Evolutionary conservation across 1,140 invertebrate species (phyloP).

Genomic region (Eumaeus atala): DNA sequence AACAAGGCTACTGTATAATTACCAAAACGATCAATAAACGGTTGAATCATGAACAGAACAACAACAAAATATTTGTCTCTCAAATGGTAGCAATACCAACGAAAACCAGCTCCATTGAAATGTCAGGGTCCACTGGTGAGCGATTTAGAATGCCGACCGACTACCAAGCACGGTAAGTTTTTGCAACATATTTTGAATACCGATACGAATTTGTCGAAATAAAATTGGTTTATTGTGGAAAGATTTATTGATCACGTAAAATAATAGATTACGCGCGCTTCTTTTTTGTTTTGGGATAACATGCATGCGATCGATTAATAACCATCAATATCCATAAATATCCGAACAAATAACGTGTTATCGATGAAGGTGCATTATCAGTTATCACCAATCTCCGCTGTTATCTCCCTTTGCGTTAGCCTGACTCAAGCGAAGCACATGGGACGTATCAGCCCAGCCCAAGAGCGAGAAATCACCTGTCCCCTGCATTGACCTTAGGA

Average conservation of each 20-base stretch:
- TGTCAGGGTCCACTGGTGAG: conserved; percentile 54
- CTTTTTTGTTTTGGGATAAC: too few relatives aligned
- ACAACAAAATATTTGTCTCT: conserved; percentile 13
- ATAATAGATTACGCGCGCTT: too few relatives aligned
- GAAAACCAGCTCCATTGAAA: conserved; percentile 36
- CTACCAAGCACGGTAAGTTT: conserved; percentile 33
- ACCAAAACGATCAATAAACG: neutral
- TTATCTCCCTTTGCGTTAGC: too few relatives aligned
- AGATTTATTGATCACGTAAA: conserved; percentile 2
- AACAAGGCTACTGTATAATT: conserved; percentile 3
- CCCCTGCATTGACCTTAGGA: too few relatives aligned
- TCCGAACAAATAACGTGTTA: too few relatives aligned
- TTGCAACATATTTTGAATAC: conserved; percentile 28
- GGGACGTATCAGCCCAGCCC: too few relatives aligned
- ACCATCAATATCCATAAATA: too few relatives aligned
- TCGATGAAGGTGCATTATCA: too few relatives aligned
- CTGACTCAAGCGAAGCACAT: too few relatives aligned
- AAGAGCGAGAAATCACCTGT: too few relatives aligned
- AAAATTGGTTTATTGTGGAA: neutral
- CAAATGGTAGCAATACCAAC: conserved; percentile 1
- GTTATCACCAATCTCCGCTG: too few relatives aligned
- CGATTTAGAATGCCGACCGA: conserved; percentile 46
- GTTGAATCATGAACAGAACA: neutral
- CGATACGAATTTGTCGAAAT: conserved; percentile 9
- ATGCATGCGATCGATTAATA: too few relatives aligned